Base-by-base conservation (phyloP, 2,888 invertebrate genomes). In the Agrotis puta region DNA sequence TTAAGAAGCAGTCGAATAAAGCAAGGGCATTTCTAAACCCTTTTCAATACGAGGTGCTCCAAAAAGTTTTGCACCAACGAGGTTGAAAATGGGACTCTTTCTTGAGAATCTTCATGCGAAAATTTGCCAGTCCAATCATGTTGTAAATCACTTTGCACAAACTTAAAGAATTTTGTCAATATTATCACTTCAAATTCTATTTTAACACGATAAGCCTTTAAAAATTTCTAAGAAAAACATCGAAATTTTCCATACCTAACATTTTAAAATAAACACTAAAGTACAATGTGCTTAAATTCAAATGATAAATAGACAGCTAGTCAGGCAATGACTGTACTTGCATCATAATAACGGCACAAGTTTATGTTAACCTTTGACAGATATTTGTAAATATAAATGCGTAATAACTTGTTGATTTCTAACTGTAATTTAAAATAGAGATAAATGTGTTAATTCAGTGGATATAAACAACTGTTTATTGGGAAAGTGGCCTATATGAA, bases 321-420 rank as follows among this genome's bases (percentile, higher is more conserved):
- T 45, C 22, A 43, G 13, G 16, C n/a, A 33, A 33, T 57, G 4
- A n/a, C 20, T 14, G 20, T 63, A 62, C 53, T 54, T 53, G 16
- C n/a, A 24, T 20, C 14, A n/a, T 54, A 48, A 64, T 54, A 48
- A 64, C 16, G 11, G 16, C n/a, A 43, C 16, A 73, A 18, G 45
- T 7, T 5, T 6, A 53, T 33, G n/a, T 33, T 59, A 48, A 57
- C 53, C 62, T 54, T 22, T 76, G 45, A 56, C 50, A 27, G 43
- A n/a, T 53, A 22, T 48, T 27, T 22, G 56, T 45, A 62, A 62
- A 75, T 33, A 59, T 77, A 50, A 47, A 69, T 62, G 14, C 57
- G 22, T 62, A 47, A 57, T 69, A 57, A 43, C 51, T 48, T 48
- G 27, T 58, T 69, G 45, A 53, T 53, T 24, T 48, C 14, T 14